Percentiles rank a stretch among this genome's conserved stretches.
These are phyloP conservation scores for Dysmachus trigonus DNA, from an alignment of 2,888 invertebrate genomes.

Conservation along the genomic window DNA sequence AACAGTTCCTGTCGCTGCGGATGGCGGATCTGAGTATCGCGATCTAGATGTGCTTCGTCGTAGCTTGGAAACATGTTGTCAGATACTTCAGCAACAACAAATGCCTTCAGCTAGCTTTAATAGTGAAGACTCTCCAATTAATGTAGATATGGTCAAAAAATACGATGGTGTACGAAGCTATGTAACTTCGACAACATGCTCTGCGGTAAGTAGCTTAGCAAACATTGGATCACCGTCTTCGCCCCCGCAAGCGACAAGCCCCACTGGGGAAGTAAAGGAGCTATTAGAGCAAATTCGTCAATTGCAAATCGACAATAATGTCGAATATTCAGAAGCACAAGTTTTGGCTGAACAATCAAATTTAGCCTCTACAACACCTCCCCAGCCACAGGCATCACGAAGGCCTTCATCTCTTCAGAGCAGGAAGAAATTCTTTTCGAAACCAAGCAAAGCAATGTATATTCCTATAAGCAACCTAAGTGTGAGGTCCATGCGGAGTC, in stretches of 20 bases:
- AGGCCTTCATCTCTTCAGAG: slow-evolving; percentile 59
- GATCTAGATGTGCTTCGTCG: slow-evolving; percentile 56
- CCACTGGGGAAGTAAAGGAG: slow-evolving; percentile 78
- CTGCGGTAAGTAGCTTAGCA: slow-evolving; percentile 76
- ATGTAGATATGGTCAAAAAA: slow-evolving; percentile 55
- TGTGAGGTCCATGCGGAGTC: slow-evolving; percentile 57
- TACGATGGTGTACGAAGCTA: slow-evolving; percentile 58
- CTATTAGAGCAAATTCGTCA: slow-evolving; percentile 78
- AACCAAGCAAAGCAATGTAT: slow-evolving; percentile 73
- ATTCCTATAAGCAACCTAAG: slow-evolving; percentile 68
- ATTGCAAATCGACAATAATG: slow-evolving; percentile 67
- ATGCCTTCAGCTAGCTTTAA: slow-evolving; percentile 53
- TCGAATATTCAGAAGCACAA: slow-evolving; percentile 58
- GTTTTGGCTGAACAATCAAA: slow-evolving; percentile 49
- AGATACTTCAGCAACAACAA: slow-evolving; percentile 58
- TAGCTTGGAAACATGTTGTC: slow-evolving; percentile 62
- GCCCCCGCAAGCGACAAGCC: slow-evolving; percentile 84
- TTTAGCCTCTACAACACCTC: slow-evolving; percentile 55
- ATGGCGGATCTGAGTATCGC: slow-evolving; percentile 55
- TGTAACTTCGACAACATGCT: slow-evolving; percentile 68
- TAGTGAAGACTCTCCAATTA: slow-evolving; percentile 53
- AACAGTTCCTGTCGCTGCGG: slow-evolving; percentile 56
- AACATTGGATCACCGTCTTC: slow-evolving; percentile 76
- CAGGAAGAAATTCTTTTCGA: slow-evolving; percentile 66
- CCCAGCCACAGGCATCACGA: slow-evolving; percentile 45